Conservation (phyloP, 2,888 invertebrate genomes). For the Carpatolechia fugitivella region DNA sequence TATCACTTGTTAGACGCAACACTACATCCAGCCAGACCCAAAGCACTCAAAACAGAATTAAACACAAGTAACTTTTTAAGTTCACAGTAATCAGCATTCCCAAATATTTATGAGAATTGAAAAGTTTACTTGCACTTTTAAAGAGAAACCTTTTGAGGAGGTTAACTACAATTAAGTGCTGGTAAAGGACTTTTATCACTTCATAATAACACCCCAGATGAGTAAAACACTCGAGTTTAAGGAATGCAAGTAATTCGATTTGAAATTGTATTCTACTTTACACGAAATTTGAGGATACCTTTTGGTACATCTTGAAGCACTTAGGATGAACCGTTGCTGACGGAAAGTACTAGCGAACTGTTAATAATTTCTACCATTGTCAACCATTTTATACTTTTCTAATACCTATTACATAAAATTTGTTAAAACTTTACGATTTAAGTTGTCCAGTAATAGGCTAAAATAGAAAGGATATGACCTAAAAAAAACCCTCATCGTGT, state of each 20-base stretch:
- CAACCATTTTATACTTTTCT: slow-evolving; percentile 72
- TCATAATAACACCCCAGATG: slow-evolving; percentile 3
- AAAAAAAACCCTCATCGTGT: background rate
- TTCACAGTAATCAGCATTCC: background rate
- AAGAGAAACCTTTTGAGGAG: background rate
- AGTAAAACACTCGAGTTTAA: background rate
- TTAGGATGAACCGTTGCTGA: slow-evolving; percentile 60
- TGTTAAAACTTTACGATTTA: slow-evolving; percentile 50
- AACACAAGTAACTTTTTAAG: background rate
- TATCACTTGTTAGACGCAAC: too few species aligned
- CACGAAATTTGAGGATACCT: slow-evolving; percentile 39
- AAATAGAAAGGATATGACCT: slow-evolving; percentile 42
- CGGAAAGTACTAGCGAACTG: slow-evolving; percentile 64
- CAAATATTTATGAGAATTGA: background rate
- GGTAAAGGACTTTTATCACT: slow-evolving; percentile 1
- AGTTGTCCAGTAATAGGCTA: slow-evolving; percentile 33
- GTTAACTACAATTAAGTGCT: background rate
- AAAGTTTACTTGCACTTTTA: background rate
- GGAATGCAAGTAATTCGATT: background rate
- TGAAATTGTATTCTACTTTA: background rate
- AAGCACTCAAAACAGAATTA: background rate
- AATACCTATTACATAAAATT: slow-evolving; percentile 67
- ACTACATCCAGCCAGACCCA: too few species aligned
- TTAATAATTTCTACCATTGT: slow-evolving; percentile 51
- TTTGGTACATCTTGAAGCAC: slow-evolving; percentile 50